These are phyloP conservation scores for Micronisus gabar DNA, from an alignment of 2,113 vertebrate species.

Conservation along the genomic window DNA sequence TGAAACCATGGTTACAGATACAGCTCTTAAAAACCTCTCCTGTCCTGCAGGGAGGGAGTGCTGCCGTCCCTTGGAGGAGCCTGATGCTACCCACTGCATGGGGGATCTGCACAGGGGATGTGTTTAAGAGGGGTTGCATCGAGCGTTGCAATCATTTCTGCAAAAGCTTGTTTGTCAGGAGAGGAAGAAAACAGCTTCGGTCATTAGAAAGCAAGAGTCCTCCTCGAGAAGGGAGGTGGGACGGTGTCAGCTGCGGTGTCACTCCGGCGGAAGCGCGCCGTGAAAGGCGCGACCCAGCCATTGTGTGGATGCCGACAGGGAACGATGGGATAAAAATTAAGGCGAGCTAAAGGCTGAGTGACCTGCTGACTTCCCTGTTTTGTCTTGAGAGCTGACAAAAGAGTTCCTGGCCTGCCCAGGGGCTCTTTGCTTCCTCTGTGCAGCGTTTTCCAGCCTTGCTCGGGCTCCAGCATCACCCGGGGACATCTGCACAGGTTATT, in stretches of 20 bases:
- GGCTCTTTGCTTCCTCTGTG: background rate
- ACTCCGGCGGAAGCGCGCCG: accelerated
- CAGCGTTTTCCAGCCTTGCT: background rate
- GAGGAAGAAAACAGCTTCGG: background rate
- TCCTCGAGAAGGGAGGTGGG: background rate
- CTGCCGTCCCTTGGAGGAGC: background rate
- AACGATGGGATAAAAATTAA: background rate
- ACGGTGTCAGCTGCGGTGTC: accelerated
- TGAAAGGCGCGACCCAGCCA: accelerated
- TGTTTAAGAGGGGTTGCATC: background rate
- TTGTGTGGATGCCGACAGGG: background rate
- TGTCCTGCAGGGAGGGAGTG: background rate
- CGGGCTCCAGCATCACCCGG: background rate
- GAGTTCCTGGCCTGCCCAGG: slow-evolving; percentile 23
- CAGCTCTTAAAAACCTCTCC: background rate
- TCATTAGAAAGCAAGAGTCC: background rate
- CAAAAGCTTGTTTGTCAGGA: background rate
- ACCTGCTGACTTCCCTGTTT: slow-evolving; percentile 54
- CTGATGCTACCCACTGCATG: accelerated
- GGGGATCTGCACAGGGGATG: background rate
- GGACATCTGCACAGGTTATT: slow-evolving; percentile 48
- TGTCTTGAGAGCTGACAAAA: slow-evolving; percentile 53
- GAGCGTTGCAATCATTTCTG: accelerated
- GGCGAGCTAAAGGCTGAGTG: background rate
- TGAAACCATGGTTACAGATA: background rate